Evolutionary conservation across 2,113 vertebrate genomes (phyloP).

Genomic region (Nesoenas mayeri): DNA sequence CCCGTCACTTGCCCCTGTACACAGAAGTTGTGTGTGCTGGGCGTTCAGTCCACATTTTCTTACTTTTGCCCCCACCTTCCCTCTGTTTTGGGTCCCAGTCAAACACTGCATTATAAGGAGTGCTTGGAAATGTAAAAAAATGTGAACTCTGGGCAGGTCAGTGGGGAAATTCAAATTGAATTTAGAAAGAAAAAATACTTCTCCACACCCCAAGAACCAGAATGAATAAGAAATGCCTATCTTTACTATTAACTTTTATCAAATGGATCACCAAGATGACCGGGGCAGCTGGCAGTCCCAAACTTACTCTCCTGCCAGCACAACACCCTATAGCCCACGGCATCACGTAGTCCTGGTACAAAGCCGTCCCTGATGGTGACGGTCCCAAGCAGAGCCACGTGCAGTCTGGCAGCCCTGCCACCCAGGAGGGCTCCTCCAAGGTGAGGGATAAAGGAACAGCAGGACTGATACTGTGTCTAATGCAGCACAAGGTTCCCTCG

Average conservation of each 20-base stretch:
- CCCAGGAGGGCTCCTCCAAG: conserved; percentile 54
- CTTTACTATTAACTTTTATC: neutral
- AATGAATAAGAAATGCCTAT: neutral
- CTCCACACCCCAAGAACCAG: neutral
- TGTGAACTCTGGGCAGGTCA: neutral
- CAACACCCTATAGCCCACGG: fast-evolving
- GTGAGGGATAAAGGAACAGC: conserved; percentile 58
- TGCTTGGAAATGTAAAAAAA: neutral
- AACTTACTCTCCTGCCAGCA: fast-evolving
- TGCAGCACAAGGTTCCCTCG: conserved; percentile 37
- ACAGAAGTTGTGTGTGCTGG: fast-evolving
- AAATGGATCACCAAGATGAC: neutral
- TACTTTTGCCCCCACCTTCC: neutral
- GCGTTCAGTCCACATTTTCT: neutral
- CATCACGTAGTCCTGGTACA: fast-evolving
- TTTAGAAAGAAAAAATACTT: neutral
- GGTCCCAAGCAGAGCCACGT: neutral
- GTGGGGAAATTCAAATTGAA: neutral
- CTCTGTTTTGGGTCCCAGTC: neutral
- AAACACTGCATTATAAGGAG: neutral
- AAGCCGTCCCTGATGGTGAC: neutral
- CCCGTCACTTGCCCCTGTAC: neutral
- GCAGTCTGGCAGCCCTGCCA: neutral
- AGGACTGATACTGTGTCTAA: conserved; percentile 51
- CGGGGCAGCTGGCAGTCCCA: fast-evolving